Base-by-base conservation (phyloP, 2,888 invertebrate genomes). In the Biston betularia region DNA sequence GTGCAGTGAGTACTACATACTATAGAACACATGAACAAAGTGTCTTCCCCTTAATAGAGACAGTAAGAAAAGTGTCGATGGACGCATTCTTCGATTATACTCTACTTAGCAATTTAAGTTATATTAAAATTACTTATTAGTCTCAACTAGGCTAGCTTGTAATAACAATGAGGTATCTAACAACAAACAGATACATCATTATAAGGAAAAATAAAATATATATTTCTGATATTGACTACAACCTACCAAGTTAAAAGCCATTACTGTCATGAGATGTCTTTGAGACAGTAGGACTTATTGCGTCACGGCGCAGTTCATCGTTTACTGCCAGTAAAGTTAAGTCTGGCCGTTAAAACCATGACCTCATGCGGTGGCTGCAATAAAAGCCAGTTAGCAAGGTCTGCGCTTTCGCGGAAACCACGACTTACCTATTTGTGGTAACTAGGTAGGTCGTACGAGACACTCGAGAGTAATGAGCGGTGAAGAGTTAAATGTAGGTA, bases 351-450 rank as follows among this genome's bases (percentile, higher is more conserved):
- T 71, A 62, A 68, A 69, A 64, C 57, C 59, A 42, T 74, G 73
- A 74, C 70, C 72, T 74, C 73, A 72, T 69, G 69, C 52, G 48
- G 69, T 63, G 66, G 60, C 69, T 45, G 49, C 55, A 49, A 61
- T 68, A 65, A 69, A 57, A 44, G 38, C 11, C 55, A 64, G 62
- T 65, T 66, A 44, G 63, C 63, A 34, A 40, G 34, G 50, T 53
- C 24, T 24, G 24, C 60, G 65, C 61, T 66, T 66, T 57, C 61
- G 61, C 52, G 57, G 53, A 57, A 66, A 40, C 48, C 44, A 44
- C 58, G 59, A 35, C 35, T 67, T 59, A 53, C 58, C 63, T 40
- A 44, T 38, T 58, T 63, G 58, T 45, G 63, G 54, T 50, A 4
- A 14, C 12, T 54, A 14, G 53, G 42, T 34, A 15, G 24, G 48